These are phyloP conservation scores for Clarias fuscus DNA, from an alignment of 2,797 vertebrate genomes.

Conservation along the genomic window DNA sequence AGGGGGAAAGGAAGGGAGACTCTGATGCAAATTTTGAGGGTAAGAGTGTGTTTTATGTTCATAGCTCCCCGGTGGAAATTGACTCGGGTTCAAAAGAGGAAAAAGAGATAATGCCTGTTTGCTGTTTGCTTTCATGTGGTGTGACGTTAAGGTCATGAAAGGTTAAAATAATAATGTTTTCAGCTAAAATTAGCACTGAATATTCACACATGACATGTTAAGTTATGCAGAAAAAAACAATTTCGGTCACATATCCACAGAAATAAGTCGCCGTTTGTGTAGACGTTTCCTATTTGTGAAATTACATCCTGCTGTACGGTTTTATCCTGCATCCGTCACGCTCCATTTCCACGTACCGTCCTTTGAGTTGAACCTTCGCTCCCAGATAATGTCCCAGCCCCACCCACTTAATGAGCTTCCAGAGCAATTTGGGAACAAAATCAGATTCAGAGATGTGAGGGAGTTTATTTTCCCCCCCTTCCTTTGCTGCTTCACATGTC, in stretches of 20 bases:
- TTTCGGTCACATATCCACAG: neutral
- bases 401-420: constrained; percentile 40
- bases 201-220: neutral
- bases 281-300: constrained; percentile 20
- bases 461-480: neutral
- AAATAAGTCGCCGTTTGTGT: constrained; percentile 4
- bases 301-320: constrained; percentile 6
- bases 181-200: neutral
- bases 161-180: neutral
- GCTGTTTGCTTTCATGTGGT: neutral
- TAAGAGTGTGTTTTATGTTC: neutral
- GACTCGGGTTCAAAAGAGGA: constrained; percentile 26
- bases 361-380: neutral
- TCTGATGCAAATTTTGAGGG: constrained; percentile 31
- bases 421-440: constrained; percentile 31
- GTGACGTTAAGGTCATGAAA: constrained; percentile 13
- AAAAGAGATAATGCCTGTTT: neutral
- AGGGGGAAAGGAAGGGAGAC: neutral
- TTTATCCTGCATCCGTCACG: constrained; percentile 20
- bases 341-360: constrained; percentile 18
- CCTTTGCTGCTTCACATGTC: constrained; percentile 27
- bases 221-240: constrained; percentile 2
- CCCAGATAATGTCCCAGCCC: constrained; percentile 41
- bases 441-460: constrained; percentile 37
- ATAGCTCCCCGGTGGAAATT: constrained; percentile 28